phyloP scores from a whole-genome alignment of 2,797 vertebrate species.

The Meda fulgida region DNA sequence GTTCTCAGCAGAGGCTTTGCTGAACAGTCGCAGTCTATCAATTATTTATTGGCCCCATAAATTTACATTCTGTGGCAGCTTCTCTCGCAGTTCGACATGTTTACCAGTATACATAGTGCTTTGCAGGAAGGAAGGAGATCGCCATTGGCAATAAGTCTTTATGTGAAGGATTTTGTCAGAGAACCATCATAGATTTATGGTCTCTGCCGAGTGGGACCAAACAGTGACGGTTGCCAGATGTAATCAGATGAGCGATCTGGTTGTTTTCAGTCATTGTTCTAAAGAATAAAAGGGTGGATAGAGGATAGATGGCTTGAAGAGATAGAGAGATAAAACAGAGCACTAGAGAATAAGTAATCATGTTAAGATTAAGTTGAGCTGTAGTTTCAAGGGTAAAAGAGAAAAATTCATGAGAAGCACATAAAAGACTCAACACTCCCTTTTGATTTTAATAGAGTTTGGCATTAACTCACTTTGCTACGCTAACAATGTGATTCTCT shows the following conservation, averaged over 20 bases:
- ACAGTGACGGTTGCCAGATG: constrained; percentile 45
- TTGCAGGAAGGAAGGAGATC: constrained; percentile 30
- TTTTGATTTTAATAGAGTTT: neutral
- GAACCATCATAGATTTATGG: constrained; percentile 47
- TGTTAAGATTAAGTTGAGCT: constrained; percentile 29
- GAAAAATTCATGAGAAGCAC: neutral
- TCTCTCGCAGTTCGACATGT: constrained; percentile 38
- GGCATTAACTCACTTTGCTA: neutral
- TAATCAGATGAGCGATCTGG: constrained; percentile 41
- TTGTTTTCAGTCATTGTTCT: constrained; percentile 47
- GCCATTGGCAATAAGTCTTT: constrained; percentile 39
- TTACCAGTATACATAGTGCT: constrained; percentile 43
- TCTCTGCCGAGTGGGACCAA: constrained; percentile 10
- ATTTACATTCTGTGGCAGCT: constrained; percentile 59
- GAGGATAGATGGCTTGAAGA: constrained; percentile 19
- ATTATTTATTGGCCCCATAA: constrained; percentile 64
- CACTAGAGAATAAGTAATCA: constrained; percentile 24
- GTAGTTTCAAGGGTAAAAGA: constrained; percentile 34
- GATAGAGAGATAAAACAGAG: constrained; percentile 17
- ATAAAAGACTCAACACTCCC: neutral
- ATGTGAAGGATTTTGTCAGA: constrained; percentile 29
- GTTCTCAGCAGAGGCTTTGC: constrained; percentile 51
- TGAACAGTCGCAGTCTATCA: constrained; percentile 55
- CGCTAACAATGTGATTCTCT: neutral
- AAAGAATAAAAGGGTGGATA: constrained; percentile 35